Conservation (phyloP, 2,888 invertebrate genomes). For the Orchesella flavescens region DNA sequence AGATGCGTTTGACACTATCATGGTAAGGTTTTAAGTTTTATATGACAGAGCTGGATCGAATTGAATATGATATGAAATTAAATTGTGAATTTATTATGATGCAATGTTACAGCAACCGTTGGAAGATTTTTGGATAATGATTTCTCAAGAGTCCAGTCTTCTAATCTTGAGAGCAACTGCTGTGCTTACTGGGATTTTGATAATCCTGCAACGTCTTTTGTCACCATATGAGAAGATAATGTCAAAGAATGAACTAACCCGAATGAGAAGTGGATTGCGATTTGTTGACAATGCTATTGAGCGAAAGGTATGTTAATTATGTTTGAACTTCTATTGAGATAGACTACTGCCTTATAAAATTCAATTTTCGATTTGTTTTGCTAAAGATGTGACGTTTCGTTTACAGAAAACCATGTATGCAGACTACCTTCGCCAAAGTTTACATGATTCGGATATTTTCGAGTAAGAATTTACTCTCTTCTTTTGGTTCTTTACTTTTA, state of each 20-base stretch:
- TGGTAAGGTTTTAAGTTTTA: slow-evolving; percentile 61
- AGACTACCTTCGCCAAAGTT: slow-evolving; percentile 61
- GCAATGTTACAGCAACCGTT: slow-evolving; percentile 64
- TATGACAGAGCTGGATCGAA: too few relatives aligned
- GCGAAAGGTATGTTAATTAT: slow-evolving; percentile 65
- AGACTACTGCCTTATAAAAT: too few relatives aligned
- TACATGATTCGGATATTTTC: too few relatives aligned
- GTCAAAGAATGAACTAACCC: slow-evolving; percentile 59
- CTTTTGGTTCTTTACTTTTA: too few relatives aligned
- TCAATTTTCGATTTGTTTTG: too few relatives aligned
- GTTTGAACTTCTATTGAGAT: too few relatives aligned
- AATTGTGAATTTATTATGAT: background rate
- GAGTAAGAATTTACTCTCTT: too few relatives aligned
- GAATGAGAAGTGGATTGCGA: slow-evolving; percentile 58
- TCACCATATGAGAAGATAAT: slow-evolving; percentile 59
- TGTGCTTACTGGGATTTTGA: slow-evolving; percentile 62
- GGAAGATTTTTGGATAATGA: slow-evolving; percentile 60
- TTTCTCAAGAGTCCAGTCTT: slow-evolving; percentile 65
- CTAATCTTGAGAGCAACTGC: slow-evolving; percentile 66
- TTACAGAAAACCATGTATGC: slow-evolving; percentile 60
- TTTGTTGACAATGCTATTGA: slow-evolving; percentile 51
- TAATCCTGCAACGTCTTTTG: slow-evolving; percentile 67
- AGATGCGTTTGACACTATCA: slow-evolving; percentile 56
- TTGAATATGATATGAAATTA: too few relatives aligned
- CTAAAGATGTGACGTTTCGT: too few relatives aligned